Evolutionary conservation across 2,888 invertebrate species (phyloP).

Genomic region (Philopedon plagiatum): DNA sequence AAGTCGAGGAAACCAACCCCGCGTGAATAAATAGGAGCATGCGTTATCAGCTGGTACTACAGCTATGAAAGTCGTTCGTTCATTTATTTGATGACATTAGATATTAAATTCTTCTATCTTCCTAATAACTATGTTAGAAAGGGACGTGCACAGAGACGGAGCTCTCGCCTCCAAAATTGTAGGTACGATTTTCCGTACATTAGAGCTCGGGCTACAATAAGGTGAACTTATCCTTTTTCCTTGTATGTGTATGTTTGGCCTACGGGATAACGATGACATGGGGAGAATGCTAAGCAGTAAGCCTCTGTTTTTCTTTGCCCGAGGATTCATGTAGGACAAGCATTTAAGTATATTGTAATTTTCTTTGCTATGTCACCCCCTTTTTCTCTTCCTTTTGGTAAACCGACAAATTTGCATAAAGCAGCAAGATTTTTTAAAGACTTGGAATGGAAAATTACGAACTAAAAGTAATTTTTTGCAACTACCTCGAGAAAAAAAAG

Average conservation of each 20-base stretch:
- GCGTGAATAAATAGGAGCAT: not conserved
- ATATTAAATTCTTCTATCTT: no score
- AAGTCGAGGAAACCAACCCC: not conserved
- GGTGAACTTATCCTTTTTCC: slow-evolving; percentile 25
- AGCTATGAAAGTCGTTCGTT: no score
- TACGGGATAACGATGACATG: slow-evolving; percentile 39
- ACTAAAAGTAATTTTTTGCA: no score
- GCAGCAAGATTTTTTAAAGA: not conserved
- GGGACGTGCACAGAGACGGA: no score
- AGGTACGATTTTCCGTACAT: not conserved
- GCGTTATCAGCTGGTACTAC: not conserved
- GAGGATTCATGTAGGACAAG: slow-evolving; percentile 45
- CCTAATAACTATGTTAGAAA: no score
- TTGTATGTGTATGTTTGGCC: slow-evolving; percentile 29
- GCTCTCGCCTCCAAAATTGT: not conserved
- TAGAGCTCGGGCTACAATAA: slow-evolving; percentile 25
- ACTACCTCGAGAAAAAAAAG: no score
- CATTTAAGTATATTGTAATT: slow-evolving; percentile 49
- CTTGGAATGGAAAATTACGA: no score
- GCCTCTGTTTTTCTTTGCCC: slow-evolving; percentile 43
- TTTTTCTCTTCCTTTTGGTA: slow-evolving; percentile 33
- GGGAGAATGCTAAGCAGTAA: slow-evolving; percentile 48
- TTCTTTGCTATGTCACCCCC: slow-evolving; percentile 43
- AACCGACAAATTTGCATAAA: slow-evolving; percentile 39
- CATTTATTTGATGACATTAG: no score